Percentiles rank a stretch among this genome's conserved stretches.
Evolutionary conservation across 2,797 vertebrate species (phyloP).

Genomic region (Pangasius macronema): DNA sequence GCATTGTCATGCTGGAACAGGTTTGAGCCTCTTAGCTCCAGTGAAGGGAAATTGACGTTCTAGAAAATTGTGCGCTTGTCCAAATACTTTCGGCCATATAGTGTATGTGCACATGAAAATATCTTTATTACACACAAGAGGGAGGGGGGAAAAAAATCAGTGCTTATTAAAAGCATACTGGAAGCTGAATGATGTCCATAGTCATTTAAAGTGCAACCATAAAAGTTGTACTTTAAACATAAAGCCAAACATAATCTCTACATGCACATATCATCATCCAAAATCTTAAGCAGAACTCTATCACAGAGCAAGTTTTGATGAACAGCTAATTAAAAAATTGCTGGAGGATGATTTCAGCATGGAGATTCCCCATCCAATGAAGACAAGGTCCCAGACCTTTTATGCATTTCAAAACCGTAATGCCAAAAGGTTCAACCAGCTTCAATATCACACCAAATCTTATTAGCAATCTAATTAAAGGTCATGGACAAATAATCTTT

Average conservation of each 20-base stretch:
- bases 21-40: not conserved
- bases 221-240: no score
- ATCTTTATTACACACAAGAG: not conserved
- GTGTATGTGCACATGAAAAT: not conserved
- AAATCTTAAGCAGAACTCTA: not conserved
- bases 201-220: not conserved
- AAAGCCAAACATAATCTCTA: not conserved
- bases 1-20: not conserved
- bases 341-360: not conserved
- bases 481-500: constrained; percentile 28
- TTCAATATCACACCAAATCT: not conserved
- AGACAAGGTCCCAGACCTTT: constrained; percentile 5
- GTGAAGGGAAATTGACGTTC: not conserved
- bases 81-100: not conserved
- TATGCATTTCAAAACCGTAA: not conserved
- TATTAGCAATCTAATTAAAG: constrained; percentile 24
- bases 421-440: not conserved
- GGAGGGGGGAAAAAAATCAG: not conserved
- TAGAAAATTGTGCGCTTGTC: not conserved
- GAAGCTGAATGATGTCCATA: not conserved
- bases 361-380: not conserved
- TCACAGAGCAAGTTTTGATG: not conserved
- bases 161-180: not conserved
- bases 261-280: not conserved
- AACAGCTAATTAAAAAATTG: not conserved